A percentile compares a stretch with the other conserved stretches of the same genome.
phyloP scores from a whole-genome alignment of 2,113 vertebrate species.

The Poeciliopsis retropinna region DNA sequence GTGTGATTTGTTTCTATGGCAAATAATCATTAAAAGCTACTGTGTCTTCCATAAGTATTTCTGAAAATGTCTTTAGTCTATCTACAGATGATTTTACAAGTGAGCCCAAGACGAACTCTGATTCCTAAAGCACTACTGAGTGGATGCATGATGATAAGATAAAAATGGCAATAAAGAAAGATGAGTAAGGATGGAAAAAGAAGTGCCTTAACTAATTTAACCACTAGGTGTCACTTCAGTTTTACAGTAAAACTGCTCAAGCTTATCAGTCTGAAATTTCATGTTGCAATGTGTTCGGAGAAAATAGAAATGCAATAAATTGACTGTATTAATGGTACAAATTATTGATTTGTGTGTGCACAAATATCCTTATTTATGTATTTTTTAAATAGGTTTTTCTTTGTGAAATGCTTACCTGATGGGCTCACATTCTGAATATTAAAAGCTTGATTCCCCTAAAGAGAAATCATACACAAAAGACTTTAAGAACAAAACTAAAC shows the following conservation, averaged over 20 bases:
- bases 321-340: not conserved
- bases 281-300: not conserved
- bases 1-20: too few relatives aligned
- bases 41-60: not conserved
- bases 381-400: not conserved
- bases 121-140: not conserved
- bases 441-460: not conserved
- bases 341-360: not conserved
- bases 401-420: not conserved
- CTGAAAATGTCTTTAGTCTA: not conserved
- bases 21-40: not conserved
- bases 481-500: too few relatives aligned
- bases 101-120: not conserved
- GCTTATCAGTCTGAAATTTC: not conserved
- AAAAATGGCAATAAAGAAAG: not conserved
- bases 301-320: not conserved
- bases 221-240: conserved; percentile 70
- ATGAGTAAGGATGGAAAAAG: not conserved
- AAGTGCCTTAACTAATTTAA: not conserved
- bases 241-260: conserved; percentile 33
- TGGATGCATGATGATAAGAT: not conserved
- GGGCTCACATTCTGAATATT: not conserved
- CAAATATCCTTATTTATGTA: not conserved
- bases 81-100: not conserved
- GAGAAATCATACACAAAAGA: too few relatives aligned